Conservation (phyloP, 2,888 invertebrate species). For the Autographa pulchrina region DNA sequence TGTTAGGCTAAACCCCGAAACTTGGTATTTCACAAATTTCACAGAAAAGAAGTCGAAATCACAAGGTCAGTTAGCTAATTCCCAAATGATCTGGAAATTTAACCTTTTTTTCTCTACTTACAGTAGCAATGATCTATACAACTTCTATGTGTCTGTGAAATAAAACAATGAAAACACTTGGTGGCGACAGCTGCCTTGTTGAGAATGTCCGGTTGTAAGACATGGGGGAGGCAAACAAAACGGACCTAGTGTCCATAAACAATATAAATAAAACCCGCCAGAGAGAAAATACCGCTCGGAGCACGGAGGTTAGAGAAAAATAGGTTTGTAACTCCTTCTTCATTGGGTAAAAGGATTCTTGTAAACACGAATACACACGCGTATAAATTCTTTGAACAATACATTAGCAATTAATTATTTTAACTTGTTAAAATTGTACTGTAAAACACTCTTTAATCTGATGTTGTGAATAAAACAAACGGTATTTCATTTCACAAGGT, state of each 20-base stretch:
- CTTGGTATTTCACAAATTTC: too few species aligned
- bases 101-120: neutral
- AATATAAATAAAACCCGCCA: conserved; percentile 42
- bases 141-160: neutral
- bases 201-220: conserved; percentile 38
- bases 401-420: neutral
- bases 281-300: conserved; percentile 36
- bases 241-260: conserved; percentile 38
- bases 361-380: neutral
- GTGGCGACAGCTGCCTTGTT: conserved; percentile 41
- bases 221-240: conserved; percentile 42
- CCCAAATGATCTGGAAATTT: neutral
- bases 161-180: conserved; percentile 29
- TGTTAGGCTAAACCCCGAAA: too few species aligned
- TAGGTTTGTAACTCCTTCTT: conserved; percentile 2
- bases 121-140: neutral
- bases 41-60: too few species aligned
- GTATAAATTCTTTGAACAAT: neutral
- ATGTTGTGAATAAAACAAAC: too few species aligned
- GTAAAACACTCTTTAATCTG: too few species aligned
- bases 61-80: neutral
- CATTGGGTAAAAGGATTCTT: neutral
- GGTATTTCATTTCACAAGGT: too few species aligned
- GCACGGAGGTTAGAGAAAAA: conserved; percentile 17
- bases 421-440: neutral